Evolutionary conservation across 2,113 vertebrate genomes (phyloP).

Genomic region (Crotalus helleri): DNA sequence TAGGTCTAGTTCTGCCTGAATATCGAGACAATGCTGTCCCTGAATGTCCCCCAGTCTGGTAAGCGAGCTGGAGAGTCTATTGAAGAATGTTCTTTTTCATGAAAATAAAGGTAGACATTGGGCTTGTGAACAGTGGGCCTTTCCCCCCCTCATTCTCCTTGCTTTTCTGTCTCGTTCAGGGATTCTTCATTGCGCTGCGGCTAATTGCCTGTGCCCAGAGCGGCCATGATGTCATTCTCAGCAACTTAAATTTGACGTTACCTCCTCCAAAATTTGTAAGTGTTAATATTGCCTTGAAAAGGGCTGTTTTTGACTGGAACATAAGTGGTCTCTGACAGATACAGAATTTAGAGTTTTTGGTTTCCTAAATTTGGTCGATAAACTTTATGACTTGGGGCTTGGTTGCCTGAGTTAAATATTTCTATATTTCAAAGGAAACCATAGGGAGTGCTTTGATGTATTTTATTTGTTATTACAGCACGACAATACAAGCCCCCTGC

Average conservation of each 20-base stretch:
- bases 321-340: not conserved
- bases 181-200: constrained; percentile 88
- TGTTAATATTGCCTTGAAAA: constrained; percentile 25
- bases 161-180: constrained; percentile 65
- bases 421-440: not conserved
- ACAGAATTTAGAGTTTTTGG: not conserved
- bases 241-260: constrained; percentile 79
- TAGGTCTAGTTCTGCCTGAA: not conserved
- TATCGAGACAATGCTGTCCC: not conserved
- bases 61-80: not conserved
- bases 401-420: not conserved
- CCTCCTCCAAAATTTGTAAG: constrained; percentile 96
- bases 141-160: not conserved
- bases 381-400: not conserved
- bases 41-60: not conserved
- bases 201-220: constrained; percentile 93
- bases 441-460: not conserved
- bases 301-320: not conserved
- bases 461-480: constrained; percentile 73
- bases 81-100: not conserved
- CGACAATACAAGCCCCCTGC: constrained; percentile 87
- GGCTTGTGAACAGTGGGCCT: not conserved
- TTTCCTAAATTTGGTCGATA: not conserved
- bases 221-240: constrained; percentile 84
- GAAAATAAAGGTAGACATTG: too few relatives aligned